Percentiles rank a stretch among this genome's conserved stretches.
Evolutionary conservation across 1,140 invertebrate species (phyloP).

Genomic region (Leucophenga varia): DNA sequence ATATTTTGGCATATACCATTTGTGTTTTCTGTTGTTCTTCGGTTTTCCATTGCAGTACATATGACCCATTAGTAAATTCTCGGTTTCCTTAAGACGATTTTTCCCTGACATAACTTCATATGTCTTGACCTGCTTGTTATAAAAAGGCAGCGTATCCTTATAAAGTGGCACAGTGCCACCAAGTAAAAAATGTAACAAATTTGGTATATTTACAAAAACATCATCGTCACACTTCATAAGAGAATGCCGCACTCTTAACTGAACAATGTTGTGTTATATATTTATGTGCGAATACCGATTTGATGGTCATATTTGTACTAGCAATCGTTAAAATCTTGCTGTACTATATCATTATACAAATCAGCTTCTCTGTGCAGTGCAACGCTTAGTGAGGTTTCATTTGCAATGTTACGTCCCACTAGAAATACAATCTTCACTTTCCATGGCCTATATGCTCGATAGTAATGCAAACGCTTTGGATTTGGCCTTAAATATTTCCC

Average conservation of each 20-base stretch:
- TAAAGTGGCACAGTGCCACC: constrained; percentile 53
- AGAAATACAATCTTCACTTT: constrained; percentile 41
- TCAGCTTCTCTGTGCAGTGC: constrained; percentile 33
- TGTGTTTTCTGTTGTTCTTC: constrained; percentile 70
- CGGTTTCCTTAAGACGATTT: constrained; percentile 39
- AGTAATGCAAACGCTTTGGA: constrained; percentile 22
- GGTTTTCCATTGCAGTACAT: constrained; percentile 75
- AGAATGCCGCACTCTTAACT: constrained; percentile 62
- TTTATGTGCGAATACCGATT: constrained; percentile 85
- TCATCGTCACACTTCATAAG: constrained; percentile 85
- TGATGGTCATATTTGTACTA: constrained; percentile 94
- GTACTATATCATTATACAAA: constrained; percentile 75
- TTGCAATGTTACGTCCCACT: constrained; percentile 31
- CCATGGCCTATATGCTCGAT: constrained; percentile 14
- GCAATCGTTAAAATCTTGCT: constrained; percentile 84
- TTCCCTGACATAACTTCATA: constrained; percentile 19
- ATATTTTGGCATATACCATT: constrained; percentile 82
- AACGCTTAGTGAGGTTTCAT: constrained; percentile 37
- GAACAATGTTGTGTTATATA: constrained; percentile 71
- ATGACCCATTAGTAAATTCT: constrained; percentile 67
- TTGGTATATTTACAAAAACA: constrained; percentile 76
- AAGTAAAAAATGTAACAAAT: constrained; percentile 59
- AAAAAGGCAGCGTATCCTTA: constrained; percentile 46
- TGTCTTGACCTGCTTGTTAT: constrained; percentile 31
- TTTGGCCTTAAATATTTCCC: constrained; percentile 30